A percentile compares a stretch with the other conserved stretches of the same genome.
These are phyloP conservation scores for Merodon equestris DNA, from an alignment of 2,888 invertebrate genomes.

Conservation along the genomic window DNA sequence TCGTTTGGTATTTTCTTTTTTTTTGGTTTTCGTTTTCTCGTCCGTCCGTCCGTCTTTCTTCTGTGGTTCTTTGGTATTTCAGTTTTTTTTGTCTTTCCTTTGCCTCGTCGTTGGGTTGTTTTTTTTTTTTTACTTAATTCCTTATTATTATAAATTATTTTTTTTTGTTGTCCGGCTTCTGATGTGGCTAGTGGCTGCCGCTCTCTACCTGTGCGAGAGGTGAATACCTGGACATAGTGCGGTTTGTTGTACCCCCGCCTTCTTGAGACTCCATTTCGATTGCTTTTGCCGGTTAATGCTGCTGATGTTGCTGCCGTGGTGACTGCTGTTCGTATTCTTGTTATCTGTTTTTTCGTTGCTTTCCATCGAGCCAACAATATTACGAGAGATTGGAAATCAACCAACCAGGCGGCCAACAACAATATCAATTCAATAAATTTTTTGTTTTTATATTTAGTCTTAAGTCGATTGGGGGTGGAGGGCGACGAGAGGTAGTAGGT, in stretches of 20 bases:
- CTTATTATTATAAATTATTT: conserved; percentile 70
- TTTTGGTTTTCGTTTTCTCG: conserved; percentile 6
- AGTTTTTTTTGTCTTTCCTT: too few relatives aligned
- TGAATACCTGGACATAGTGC: conserved; percentile 34
- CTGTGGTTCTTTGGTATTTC: conserved; percentile 22
- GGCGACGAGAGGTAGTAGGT: conserved; percentile 5
- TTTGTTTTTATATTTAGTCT: conserved; percentile 44
- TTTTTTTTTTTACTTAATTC: conserved; percentile 60
- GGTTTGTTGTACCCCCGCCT: conserved; percentile 61
- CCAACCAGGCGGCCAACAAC: conserved; percentile 6
- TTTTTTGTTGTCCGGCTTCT: conserved; percentile 64
- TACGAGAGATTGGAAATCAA: conserved; percentile 23
- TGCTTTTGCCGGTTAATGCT: too few relatives aligned
- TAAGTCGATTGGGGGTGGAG: conserved; percentile 9
- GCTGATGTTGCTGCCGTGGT: conserved; percentile 14
- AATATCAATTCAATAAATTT: conserved; percentile 57
- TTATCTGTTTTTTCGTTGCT: too few relatives aligned
- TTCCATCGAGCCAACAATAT: conserved; percentile 8
- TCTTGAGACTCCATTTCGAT: conserved; percentile 67
- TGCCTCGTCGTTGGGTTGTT: conserved; percentile 42
- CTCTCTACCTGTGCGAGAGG: conserved; percentile 43
- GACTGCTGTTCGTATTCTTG: conserved; percentile 33
- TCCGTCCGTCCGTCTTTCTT: conserved; percentile 14
- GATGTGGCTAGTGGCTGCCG: conserved; percentile 51
- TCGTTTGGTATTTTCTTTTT: conserved; percentile 39